These are phyloP conservation scores for Trogon surrucura DNA, from an alignment of 2,113 vertebrate genomes.

Conservation along the genomic window DNA sequence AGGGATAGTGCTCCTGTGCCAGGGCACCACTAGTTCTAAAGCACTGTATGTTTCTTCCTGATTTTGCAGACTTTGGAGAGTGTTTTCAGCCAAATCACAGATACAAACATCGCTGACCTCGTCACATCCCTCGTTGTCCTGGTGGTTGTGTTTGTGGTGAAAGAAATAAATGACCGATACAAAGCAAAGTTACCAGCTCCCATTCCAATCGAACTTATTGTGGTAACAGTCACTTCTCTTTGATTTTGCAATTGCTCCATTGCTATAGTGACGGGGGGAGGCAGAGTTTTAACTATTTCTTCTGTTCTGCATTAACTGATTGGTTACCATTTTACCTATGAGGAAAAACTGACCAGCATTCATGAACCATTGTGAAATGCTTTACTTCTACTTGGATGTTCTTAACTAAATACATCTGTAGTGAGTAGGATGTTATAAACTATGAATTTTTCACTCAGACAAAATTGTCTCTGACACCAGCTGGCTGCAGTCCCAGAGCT, in stretches of 20 bases:
- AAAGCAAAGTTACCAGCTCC: constrained; percentile 90
- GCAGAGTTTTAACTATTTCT: background rate
- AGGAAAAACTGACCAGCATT: background rate
- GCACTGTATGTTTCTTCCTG: background rate
- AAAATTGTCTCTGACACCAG: background rate
- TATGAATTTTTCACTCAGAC: background rate
- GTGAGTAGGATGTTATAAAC: background rate
- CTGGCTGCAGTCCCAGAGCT: background rate
- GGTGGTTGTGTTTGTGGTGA: constrained; percentile 84
- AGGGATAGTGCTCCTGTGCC: background rate
- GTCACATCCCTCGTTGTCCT: constrained; percentile 88
- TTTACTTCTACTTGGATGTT: background rate
- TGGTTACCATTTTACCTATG: background rate
- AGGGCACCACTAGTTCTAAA: background rate
- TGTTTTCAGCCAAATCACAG: constrained; percentile 83
- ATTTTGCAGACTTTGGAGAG: constrained; percentile 82
- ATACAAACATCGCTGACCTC: constrained; percentile 89
- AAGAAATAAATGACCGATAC: constrained; percentile 91
- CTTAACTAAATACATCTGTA: background rate
- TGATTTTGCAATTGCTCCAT: background rate
- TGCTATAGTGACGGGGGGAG: accelerated
- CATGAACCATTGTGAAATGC: background rate
- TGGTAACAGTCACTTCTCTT: constrained; percentile 79
- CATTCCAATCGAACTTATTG: constrained; percentile 92
- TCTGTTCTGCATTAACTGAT: background rate